Evolutionary conservation across 2,113 vertebrate species (phyloP), one percentile per base, ranked within the genome.

Genomic region (Progne subis): DNA sequence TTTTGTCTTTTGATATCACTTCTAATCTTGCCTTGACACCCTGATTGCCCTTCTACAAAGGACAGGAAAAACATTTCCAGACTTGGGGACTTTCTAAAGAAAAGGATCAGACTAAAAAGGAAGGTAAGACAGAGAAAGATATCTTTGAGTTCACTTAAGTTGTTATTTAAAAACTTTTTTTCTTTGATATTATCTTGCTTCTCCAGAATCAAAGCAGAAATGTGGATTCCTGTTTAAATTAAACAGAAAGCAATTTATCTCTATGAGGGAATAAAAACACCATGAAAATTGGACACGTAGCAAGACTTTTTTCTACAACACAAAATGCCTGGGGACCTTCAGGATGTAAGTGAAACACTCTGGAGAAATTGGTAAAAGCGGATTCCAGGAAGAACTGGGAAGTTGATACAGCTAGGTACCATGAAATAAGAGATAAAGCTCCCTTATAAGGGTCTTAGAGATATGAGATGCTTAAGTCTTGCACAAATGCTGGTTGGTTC

Each of bases 201-300:
- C 82, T 96, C 60, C 5, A 53, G 29, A 75, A 89, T 26, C 44
- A 69, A 57, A 52, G 17, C 11, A 91, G 25, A 85, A 93, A 93
- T 95, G 70, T 91, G 31, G 70, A 92, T 94, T 95, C 44, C 49
- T 92, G 53, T 95, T 96, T 91, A 97, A 98, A 97, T 83, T 97
- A 81, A 95, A 74, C n/a, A 96, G 84, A 96, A 97, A 95, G 69
- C 86, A 94, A 91, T 96, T 97, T 96, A 86, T 96, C 52, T 96
- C 74, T 80, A 37, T 69, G 37, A 97, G 96, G 72, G 44, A 98
- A 97, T 96, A 97, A 97, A 97, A 96, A 37, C 71, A 93, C 64
- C 65, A 87, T 83, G 67, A 81, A 25, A 82, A 89, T 23, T 68
- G 7, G 79, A 94, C 93, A 50, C 5, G 11, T 53, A 77, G 86